phyloP scores from a whole-genome alignment of 2,113 vertebrate species.

The Eurypyga helias region DNA sequence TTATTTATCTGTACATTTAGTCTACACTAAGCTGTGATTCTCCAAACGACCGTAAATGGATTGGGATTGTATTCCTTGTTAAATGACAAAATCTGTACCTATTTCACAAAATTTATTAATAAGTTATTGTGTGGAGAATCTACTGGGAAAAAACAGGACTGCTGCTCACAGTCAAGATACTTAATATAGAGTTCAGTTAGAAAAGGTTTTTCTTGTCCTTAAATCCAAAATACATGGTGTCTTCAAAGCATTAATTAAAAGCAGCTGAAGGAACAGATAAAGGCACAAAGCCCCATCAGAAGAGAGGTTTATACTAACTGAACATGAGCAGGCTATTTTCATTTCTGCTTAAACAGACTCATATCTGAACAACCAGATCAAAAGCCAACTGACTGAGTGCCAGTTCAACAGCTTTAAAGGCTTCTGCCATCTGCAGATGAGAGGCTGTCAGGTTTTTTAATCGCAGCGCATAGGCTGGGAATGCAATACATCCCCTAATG shows the following conservation, averaged over 20 bases:
- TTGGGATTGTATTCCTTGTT: neutral
- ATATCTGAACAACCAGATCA: conserved; percentile 44
- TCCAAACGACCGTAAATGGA: conserved; percentile 3
- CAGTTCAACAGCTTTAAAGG: conserved; percentile 51
- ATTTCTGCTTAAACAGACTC: conserved; percentile 15
- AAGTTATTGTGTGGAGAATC: neutral
- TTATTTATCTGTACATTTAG: conserved; percentile 28
- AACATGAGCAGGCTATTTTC: conserved; percentile 28
- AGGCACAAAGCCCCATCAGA: neutral
- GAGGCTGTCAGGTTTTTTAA: conserved; percentile 46
- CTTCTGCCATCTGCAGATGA: conserved; percentile 20
- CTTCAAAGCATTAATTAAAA: conserved; percentile 57
- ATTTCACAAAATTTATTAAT: conserved; percentile 17
- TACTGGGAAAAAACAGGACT: neutral
- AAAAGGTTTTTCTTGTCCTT: neutral
- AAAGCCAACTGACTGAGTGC: conserved; percentile 54
- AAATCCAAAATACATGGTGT: neutral
- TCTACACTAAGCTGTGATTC: neutral
- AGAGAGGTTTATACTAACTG: conserved; percentile 11
- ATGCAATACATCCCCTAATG: neutral
- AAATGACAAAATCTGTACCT: conserved; percentile 40
- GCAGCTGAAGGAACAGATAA: conserved; percentile 52
- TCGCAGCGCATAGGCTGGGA: neutral
- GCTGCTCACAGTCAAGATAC: neutral
- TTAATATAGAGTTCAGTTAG: neutral